Evolutionary conservation across 2,888 invertebrate species (phyloP).

Genomic region (Drosophila paranaensis): DNA sequence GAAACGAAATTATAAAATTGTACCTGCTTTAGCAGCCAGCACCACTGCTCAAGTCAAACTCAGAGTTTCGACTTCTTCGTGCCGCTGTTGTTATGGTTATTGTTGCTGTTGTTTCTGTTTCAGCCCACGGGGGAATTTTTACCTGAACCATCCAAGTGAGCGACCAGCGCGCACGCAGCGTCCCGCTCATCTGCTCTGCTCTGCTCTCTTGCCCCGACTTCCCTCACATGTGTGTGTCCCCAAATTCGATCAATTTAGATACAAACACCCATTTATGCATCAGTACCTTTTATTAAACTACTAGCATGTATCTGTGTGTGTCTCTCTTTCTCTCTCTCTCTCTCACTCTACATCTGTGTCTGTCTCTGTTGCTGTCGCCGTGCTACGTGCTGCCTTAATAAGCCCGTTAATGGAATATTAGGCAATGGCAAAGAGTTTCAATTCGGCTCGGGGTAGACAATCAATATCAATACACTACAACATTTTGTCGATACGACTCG

Average conservation of each 20-base stretch:
- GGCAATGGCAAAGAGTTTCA: constrained; percentile 74
- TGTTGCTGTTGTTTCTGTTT: constrained; percentile 32
- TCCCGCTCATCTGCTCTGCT: constrained; percentile 61
- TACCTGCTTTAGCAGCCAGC: constrained; percentile 76
- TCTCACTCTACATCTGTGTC: constrained; percentile 33
- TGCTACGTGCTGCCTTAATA: constrained; percentile 77
- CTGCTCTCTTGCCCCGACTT: constrained; percentile 37
- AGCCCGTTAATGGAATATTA: constrained; percentile 81
- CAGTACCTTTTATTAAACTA: constrained; percentile 81
- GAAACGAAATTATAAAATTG: constrained; percentile 81
- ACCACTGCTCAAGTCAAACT: constrained; percentile 39
- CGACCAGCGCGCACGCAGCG: constrained; percentile 33
- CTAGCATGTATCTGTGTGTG: constrained; percentile 19
- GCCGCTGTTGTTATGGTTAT: constrained; percentile 31
- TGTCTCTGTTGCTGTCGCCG: constrained; percentile 48
- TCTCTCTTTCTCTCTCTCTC: not conserved
- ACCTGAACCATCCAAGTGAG: constrained; percentile 51
- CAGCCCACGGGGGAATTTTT: constrained; percentile 69
- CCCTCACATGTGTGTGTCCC: constrained; percentile 67
- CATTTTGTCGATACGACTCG: constrained; percentile 39
- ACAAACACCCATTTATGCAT: constrained; percentile 81
- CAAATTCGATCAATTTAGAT: constrained; percentile 81
- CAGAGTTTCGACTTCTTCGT: constrained; percentile 37
- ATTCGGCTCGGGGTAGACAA: constrained; percentile 52
- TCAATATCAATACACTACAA: constrained; percentile 62